Percentiles rank a stretch among this genome's conserved stretches.
These are phyloP conservation scores for Ochlodes sylvanus DNA, from an alignment of 2,888 invertebrate species.

Conservation along the genomic window DNA sequence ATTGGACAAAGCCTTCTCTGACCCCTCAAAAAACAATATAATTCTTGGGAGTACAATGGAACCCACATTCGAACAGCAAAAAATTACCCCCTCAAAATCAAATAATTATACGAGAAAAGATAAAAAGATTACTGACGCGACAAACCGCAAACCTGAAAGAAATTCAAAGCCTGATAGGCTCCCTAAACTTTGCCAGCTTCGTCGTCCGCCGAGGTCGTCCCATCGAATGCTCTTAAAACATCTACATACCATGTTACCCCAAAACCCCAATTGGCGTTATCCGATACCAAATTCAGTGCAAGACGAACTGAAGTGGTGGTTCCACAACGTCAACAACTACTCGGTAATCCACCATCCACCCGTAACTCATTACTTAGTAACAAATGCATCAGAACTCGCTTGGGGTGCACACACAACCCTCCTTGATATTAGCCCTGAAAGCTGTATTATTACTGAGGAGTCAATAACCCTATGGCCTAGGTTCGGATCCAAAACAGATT, in stretches of 20 bases:
- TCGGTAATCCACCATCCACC: background rate
- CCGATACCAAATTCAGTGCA: background rate
- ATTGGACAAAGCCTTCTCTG: background rate
- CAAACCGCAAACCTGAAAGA: background rate
- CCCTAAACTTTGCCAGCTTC: background rate
- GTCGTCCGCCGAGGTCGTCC: background rate
- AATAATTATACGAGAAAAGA: background rate
- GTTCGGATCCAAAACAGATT: conserved; percentile 5
- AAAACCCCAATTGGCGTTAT: background rate
- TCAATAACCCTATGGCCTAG: conserved; percentile 7
- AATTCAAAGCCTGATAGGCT: background rate
- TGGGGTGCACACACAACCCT: conserved; percentile 43
- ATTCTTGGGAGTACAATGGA: background rate
- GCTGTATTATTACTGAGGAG: conserved; percentile 2
- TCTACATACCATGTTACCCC: background rate
- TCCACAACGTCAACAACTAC: background rate
- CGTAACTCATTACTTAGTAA: conserved; percentile 31
- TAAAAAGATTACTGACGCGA: background rate
- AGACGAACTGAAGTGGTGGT: background rate
- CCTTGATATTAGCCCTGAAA: conserved; percentile 11
- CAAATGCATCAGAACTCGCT: conserved; percentile 40
- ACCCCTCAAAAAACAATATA: background rate
- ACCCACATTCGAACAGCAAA: background rate
- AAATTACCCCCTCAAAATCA: background rate
- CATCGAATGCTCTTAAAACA: background rate